Conservation (phyloP, 2,797 vertebrate genomes). For the Gallinago stenura region DNA sequence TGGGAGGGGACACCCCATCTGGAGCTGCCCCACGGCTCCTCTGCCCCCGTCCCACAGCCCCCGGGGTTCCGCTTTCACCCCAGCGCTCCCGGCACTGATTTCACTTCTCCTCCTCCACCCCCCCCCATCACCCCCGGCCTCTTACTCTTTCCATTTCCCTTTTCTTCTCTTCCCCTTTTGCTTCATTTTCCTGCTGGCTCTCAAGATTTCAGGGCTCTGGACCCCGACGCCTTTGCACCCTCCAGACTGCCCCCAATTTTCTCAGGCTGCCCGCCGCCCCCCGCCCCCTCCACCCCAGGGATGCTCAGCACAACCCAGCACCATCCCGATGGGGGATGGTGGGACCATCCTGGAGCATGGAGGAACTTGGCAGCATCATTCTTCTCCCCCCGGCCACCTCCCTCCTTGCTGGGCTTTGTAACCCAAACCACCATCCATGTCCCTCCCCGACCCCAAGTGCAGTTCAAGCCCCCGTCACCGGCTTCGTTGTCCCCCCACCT, state of each 20-base stretch:
- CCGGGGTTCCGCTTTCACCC: background rate
- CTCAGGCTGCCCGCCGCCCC: fast-evolving
- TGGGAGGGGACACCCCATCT: fast-evolving
- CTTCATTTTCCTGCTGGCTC: background rate
- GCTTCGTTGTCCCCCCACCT: background rate
- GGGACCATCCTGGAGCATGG: fast-evolving
- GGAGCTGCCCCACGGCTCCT: background rate
- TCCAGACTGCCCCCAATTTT: background rate
- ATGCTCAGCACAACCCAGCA: fast-evolving
- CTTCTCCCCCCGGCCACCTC: fast-evolving
- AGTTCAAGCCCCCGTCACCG: fast-evolving
- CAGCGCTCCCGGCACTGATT: background rate
- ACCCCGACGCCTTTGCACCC: fast-evolving
- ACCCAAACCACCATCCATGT: background rate
- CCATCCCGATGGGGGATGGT: fast-evolving
- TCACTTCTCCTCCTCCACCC: conserved; percentile 49
- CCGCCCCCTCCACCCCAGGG: fast-evolving
- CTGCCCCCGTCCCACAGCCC: background rate
- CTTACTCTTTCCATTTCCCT: conserved; percentile 46
- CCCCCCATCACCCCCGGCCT: fast-evolving
- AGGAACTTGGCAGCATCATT: background rate
- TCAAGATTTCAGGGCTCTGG: background rate
- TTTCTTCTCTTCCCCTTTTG: conserved; percentile 67
- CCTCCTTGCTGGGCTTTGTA: background rate
- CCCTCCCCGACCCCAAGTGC: background rate